Evolutionary conservation across 2,888 invertebrate species (phyloP).

Genomic region (Eristalis arbustorum): DNA sequence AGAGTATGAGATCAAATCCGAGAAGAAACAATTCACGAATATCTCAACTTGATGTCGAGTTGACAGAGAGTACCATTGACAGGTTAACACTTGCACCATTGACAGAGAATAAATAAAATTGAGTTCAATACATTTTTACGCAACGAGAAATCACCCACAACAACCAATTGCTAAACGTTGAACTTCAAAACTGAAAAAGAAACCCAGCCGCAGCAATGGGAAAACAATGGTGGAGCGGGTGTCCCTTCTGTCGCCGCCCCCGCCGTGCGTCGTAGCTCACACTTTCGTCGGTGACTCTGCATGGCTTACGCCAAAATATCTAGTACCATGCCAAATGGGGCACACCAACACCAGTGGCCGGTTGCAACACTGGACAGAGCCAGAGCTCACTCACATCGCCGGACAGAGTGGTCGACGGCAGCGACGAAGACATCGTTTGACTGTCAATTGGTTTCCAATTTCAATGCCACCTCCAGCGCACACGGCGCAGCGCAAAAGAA

Average conservation of each 20-base stretch:
- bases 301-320: conserved; percentile 53
- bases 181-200: conserved; percentile 66
- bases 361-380: conserved; percentile 52
- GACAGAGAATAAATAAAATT: conserved; percentile 28
- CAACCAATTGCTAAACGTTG: conserved; percentile 66
- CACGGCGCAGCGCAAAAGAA: conserved; percentile 6
- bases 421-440: conserved; percentile 38
- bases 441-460: conserved; percentile 67
- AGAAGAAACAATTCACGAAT: not conserved
- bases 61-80: conserved; percentile 51
- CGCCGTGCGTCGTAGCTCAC: conserved; percentile 10
- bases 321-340: conserved; percentile 64
- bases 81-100: conserved; percentile 55
- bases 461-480: conserved; percentile 54
- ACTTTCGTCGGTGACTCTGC: conserved; percentile 41
- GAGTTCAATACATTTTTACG: conserved; percentile 65
- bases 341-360: conserved; percentile 36
- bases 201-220: conserved; percentile 39
- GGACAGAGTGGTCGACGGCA: conserved; percentile 7
- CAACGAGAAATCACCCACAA: conserved; percentile 63
- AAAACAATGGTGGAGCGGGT: conserved; percentile 25
- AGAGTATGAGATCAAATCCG: not conserved
- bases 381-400: conserved; percentile 40
- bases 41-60: conserved; percentile 20
- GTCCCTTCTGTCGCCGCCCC: not conserved